These are phyloP conservation scores for Delia radicum DNA, from an alignment of 1,140 invertebrate species.

Conservation along the genomic window DNA sequence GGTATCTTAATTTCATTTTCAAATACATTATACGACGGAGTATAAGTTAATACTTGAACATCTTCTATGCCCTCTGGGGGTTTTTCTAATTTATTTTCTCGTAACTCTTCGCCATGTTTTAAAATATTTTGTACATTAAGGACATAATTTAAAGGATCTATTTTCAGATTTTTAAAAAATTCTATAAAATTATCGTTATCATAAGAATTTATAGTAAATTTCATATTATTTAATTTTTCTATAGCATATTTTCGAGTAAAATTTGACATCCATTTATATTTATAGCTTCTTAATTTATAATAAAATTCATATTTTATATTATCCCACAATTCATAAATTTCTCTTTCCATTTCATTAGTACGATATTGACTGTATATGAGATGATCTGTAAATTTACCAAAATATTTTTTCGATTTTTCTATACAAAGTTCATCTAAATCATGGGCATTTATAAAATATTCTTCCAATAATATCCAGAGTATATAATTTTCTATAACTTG, in stretches of 20 bases:
- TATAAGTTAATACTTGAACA: conserved; percentile 31
- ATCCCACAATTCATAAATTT: conserved; percentile 38
- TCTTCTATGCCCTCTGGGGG: conserved; percentile 22
- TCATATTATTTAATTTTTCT: conserved; percentile 40
- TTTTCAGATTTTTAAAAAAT: conserved; percentile 30
- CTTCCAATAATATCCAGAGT: conserved; percentile 36
- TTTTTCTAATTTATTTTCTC: conserved; percentile 6
- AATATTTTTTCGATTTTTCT: conserved; percentile 36
- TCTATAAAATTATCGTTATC: conserved; percentile 37
- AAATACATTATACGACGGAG: conserved; percentile 36
- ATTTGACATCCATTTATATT: conserved; percentile 43
- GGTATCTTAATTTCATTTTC: conserved; percentile 43
- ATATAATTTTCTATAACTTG: background rate
- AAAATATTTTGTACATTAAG: conserved; percentile 39
- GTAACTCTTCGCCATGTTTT: background rate
- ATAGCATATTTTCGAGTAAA: conserved; percentile 37
- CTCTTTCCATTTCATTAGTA: conserved; percentile 30
- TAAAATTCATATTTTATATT: conserved; percentile 36
- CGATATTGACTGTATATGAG: conserved; percentile 39
- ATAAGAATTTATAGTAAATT: conserved; percentile 41
- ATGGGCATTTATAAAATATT: conserved; percentile 33
- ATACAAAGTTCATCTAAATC: too few species aligned
- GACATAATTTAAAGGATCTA: conserved; percentile 39
- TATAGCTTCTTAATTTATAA: conserved; percentile 38
- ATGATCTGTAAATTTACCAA: conserved; percentile 38